phyloP scores from a whole-genome alignment of 2,888 invertebrate species.

The Xestoiulus laeticollis region DNA sequence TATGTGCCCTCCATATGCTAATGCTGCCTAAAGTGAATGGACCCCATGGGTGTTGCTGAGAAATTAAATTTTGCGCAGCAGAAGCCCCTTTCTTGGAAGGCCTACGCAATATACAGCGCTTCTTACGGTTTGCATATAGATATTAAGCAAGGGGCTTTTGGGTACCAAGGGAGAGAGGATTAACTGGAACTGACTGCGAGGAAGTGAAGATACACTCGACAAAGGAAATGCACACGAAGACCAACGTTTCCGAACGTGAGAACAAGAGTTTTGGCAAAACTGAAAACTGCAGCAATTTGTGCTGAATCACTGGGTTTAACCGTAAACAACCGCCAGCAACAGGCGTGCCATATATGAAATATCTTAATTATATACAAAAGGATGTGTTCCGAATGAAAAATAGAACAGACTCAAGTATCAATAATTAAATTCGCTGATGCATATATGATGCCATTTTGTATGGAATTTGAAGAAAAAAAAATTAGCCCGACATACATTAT shows the following conservation, averaged over 20 bases:
- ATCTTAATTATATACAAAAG: neutral
- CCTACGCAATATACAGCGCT: neutral
- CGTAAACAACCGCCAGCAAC: conserved; percentile 35
- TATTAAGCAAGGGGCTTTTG: conserved; percentile 9
- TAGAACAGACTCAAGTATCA: neutral
- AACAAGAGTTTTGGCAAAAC: neutral
- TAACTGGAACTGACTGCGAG: conserved; percentile 1
- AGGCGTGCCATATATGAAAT: conserved; percentile 5
- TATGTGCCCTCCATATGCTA: conserved; percentile 44
- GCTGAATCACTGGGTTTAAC: conserved; percentile 33
- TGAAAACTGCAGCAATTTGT: neutral
- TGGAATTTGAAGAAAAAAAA: neutral
- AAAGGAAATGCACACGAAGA: neutral
- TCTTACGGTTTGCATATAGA: neutral
- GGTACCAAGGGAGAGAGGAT: conserved; percentile 11
- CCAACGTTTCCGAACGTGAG: neutral
- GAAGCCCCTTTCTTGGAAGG: conserved; percentile 46
- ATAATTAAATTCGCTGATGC: neutral
- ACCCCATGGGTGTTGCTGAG: conserved; percentile 43
- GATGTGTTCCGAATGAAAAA: neutral
- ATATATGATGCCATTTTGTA: neutral
- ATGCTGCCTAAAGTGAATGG: conserved; percentile 45
- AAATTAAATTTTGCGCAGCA: conserved; percentile 46
- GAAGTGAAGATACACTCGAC: neutral
- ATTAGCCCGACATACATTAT: too few relatives aligned